Base-by-base conservation (phyloP, 2,888 invertebrate genomes). In the Dolichopus griseipennis region DNA sequence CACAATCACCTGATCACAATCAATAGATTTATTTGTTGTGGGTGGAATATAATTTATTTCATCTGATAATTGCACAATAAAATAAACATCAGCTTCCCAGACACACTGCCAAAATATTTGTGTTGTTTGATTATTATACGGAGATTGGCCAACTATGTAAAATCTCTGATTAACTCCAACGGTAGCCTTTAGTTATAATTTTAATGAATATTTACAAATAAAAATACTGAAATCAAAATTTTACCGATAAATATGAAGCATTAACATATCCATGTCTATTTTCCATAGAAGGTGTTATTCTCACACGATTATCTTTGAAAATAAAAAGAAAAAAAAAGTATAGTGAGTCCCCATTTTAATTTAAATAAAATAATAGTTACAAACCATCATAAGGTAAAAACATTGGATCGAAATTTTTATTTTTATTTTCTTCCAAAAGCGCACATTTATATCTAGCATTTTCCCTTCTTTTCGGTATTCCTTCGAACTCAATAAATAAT, bases 211-310 rank as follows among this genome's bases (percentile, higher is more conserved):
- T 37, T 37, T 37, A 9, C 9, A 5, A 37, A 37, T 37, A 43
- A 41, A 1, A 68, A 52, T 65, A 41, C 6, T 20, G 64, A 62
- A 27, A 4, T 27, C 5, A 4, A 62, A 20, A 18, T 70, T 73
- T 78, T 79, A 93, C 94, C 75, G 92, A 91, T 71, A 96, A 88
- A 76, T 94, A 92, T 3, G 94, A 95, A 1, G 95, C 95, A 83
- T 96, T 96, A 73, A 96, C 91, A 76, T 96, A 97, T 18, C 96
- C 96, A 76, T 87, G 87, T 67, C 90, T 89, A 81, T 97, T 96
- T 73, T 87, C 87, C 75, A 90, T 89, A 12, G 89, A 87, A 8
- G 95, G 91, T n/a, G 89, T 88, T 27, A 96, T 82, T 70, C 90
- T 85, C 52, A 96, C 90, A 66, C 95, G 82, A 79, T 93, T 95